Percentiles rank a stretch among this genome's conserved stretches.
These are phyloP conservation scores for Dryococelus australis DNA, from an alignment of 2,888 invertebrate species.

Conservation along the genomic window DNA sequence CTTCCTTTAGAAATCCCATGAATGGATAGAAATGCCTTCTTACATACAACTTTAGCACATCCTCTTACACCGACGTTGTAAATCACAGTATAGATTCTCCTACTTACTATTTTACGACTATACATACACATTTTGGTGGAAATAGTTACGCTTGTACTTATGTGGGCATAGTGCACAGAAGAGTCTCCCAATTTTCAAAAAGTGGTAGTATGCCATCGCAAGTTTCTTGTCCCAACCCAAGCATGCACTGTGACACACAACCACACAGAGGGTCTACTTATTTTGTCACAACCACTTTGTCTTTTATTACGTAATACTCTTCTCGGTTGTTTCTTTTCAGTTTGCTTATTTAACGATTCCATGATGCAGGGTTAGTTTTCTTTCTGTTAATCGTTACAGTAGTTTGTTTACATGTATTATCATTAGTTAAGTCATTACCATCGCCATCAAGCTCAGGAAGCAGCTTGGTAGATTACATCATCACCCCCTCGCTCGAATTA, in stretches of 20 bases:
- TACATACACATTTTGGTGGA: background rate
- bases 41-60: background rate
- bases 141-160: background rate
- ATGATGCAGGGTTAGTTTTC: background rate
- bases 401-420: background rate
- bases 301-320: background rate
- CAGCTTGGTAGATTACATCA: too few relatives aligned
- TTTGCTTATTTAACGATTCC: background rate
- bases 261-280: background rate
- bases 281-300: background rate
- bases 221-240: background rate
- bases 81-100: background rate
- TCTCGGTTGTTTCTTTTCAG: background rate
- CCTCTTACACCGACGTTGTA: background rate
- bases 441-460: too few relatives aligned
- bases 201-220: background rate
- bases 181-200: background rate
- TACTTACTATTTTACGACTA: background rate
- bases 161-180: background rate
- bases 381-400: background rate
- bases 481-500: too few relatives aligned
- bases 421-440: background rate
- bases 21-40: conserved; percentile 3
- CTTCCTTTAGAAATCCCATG: background rate
- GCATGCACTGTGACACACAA: background rate